Conservation (phyloP, 2,797 vertebrate species). For the Geotrypetes seraphini region DNA sequence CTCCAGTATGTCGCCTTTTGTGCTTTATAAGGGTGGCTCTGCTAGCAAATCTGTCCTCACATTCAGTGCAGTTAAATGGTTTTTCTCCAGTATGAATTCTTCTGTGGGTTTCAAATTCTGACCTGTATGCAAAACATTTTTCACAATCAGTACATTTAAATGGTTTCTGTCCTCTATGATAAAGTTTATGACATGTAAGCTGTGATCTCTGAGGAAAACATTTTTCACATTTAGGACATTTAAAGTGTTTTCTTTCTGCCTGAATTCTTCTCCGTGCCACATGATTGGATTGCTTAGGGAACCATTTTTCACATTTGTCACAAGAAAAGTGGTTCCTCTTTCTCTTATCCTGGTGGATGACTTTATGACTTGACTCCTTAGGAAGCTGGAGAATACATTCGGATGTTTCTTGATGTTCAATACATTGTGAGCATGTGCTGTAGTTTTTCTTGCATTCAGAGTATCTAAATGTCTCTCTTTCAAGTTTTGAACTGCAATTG, state of each 20-base stretch:
- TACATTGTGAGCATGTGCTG: too few relatives aligned
- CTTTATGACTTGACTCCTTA: neutral
- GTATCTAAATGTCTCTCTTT: too few relatives aligned
- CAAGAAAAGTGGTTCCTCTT: neutral
- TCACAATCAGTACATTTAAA: neutral
- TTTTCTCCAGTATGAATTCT: too few relatives aligned
- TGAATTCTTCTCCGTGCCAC: neutral
- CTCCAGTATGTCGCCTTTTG: conserved; percentile 14
- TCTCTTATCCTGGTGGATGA: neutral
- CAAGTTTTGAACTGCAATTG: too few relatives aligned
- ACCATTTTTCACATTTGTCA: neutral
- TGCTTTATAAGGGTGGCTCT: neutral
- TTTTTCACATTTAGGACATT: neutral
- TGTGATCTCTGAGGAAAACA: neutral
- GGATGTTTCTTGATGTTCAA: too few relatives aligned
- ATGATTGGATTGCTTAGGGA: neutral
- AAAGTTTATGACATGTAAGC: neutral
- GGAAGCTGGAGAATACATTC: neutral
- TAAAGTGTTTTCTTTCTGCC: neutral
- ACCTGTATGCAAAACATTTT: neutral
- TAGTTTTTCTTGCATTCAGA: too few relatives aligned
- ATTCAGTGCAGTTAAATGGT: neutral
- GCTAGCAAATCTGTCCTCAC: neutral
- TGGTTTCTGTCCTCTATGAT: neutral
- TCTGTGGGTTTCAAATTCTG: neutral